Conservation (phyloP, 2,797 vertebrate species). For the Silurus lanzhouensis region DNA sequence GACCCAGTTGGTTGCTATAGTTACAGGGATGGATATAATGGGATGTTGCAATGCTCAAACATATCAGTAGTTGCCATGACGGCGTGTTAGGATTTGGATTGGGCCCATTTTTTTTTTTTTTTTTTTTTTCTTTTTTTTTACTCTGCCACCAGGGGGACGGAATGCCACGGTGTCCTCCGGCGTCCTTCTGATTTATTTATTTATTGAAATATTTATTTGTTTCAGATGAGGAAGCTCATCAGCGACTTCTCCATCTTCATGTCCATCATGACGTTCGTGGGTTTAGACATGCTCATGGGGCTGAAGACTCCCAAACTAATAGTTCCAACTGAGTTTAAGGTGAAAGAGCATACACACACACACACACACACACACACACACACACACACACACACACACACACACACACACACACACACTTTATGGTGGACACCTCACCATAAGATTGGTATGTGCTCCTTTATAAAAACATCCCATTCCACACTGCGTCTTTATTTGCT, state of each 20-base stretch:
- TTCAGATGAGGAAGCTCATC: constrained; percentile 89
- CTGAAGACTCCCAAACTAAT: constrained; percentile 87
- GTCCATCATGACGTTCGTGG: constrained; percentile 88
- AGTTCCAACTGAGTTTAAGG: constrained; percentile 85
- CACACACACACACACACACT: background rate
- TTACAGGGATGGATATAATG: background rate
- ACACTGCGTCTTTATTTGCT: no score
- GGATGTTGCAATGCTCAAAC: no score
- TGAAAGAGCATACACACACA: constrained; percentile 54
- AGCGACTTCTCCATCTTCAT: constrained; percentile 95
- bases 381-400: background rate
- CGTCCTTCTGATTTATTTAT: background rate
- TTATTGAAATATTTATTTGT: background rate
- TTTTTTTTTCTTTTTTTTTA: no score
- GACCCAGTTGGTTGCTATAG: background rate
- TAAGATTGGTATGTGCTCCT: no score
- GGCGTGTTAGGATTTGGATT: no score
- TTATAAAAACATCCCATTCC: no score
- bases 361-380: background rate
- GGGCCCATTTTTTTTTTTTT: no score
- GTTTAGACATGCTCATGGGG: constrained; percentile 84
- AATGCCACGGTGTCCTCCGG: background rate
- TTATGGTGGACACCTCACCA: no score
- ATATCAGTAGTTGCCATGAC: no score
- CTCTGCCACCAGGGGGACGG: no score